Conservation (phyloP, 1,140 invertebrate species). For the Euschistus heros region DNA sequence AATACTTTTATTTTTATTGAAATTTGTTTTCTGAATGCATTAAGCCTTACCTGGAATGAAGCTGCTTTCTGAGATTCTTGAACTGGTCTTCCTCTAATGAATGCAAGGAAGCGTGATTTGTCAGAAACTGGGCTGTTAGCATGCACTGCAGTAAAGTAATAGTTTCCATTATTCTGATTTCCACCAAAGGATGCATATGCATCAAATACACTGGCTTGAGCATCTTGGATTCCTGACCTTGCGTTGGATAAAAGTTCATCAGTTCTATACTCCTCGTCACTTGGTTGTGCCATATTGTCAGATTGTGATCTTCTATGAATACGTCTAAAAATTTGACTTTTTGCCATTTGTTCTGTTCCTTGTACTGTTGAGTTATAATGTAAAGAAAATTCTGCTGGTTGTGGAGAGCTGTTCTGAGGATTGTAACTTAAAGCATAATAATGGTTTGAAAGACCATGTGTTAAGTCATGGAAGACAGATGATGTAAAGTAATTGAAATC, state of each 20-base stretch:
- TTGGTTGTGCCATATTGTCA: not conserved
- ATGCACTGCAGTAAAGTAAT: slow-evolving; percentile 39
- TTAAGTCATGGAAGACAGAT: slow-evolving; percentile 27
- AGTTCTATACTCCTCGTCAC: slow-evolving; percentile 34
- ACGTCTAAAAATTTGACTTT: not conserved
- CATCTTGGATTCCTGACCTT: slow-evolving; percentile 38
- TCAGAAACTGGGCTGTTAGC: slow-evolving; percentile 42
- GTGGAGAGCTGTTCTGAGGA: slow-evolving; percentile 28
- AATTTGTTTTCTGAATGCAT: too few relatives aligned
- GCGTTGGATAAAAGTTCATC: slow-evolving; percentile 40
- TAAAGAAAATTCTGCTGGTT: slow-evolving; percentile 28
- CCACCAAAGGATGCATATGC: slow-evolving; percentile 40
- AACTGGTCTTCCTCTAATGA: slow-evolving; percentile 33
- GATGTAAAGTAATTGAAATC: slow-evolving; percentile 29
- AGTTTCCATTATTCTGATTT: slow-evolving; percentile 35
- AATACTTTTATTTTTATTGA: too few relatives aligned
- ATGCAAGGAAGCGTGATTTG: slow-evolving; percentile 39
- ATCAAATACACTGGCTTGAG: slow-evolving; percentile 40
- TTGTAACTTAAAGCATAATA: slow-evolving; percentile 28
- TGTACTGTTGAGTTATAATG: slow-evolving; percentile 17
- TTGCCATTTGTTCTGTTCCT: not conserved
- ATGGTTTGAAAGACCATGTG: slow-evolving; percentile 24
- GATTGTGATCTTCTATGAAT: not conserved
- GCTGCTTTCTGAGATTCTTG: slow-evolving; percentile 26
- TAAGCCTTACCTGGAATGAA: slow-evolving; percentile 2